Evolutionary conservation across 2,888 invertebrate species (phyloP), one percentile per base, ranked within the genome.

Genomic region (Polia nebulosa): DNA sequence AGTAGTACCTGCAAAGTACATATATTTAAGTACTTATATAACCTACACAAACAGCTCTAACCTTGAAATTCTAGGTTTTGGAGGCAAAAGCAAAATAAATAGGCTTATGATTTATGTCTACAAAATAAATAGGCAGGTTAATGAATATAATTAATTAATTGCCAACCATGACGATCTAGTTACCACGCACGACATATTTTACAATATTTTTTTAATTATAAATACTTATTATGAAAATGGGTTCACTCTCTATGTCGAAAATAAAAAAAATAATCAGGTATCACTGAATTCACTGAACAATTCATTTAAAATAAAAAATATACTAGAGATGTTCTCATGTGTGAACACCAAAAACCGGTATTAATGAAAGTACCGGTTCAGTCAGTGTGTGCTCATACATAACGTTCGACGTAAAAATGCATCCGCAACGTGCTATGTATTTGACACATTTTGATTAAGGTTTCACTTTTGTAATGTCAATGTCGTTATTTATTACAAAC

Each of bases 311-410:
- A 41, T 15, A 36, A n/a, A 25, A 17, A 27, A 25, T 15, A 8
- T 32, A 61, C 13, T 71, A 69, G 71, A 45, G 63, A 39, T 20
- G 44, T 39, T 11, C 13, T 17, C 32, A 36, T 36, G 22, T 11
- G 7, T 41, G 1, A 44, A 49, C 11, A 32, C 36, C 9, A 61
- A 61, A 78, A 78, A 82, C 78, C 83, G 73, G 76, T 61, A 53
- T 52, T 74, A 64, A 70, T 70, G 65, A 60, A 72, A 74, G 63
- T 63, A 67, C 69, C 79, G 79, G 83, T 82, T 78, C 55, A 41
- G 3, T 78, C 55, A 41, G 3, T 52, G 39, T 59, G 57, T 34
- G 15, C 22, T 27, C 62, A 45, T n/a, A n/a, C n/a, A n/a, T 63
- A 13, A 68, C 60, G 22, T 74, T 62, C 25, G 34, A 53, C 41